Conservation (phyloP, 1,140 invertebrate species). For the Hycleus phaleratus region DNA sequence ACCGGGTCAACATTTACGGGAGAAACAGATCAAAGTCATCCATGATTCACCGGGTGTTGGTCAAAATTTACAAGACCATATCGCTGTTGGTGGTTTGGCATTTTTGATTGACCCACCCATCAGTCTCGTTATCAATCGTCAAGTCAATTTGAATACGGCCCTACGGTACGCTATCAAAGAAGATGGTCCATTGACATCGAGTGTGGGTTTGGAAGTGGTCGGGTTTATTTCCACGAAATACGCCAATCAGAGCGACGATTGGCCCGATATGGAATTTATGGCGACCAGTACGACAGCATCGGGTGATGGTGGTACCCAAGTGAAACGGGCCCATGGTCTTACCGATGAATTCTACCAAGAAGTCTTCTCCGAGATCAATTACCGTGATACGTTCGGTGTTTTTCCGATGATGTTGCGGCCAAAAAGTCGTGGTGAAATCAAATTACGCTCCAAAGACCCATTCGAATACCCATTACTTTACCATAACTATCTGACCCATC, state of each 20-base stretch:
- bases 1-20: slow-evolving; percentile 58
- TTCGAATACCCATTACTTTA: slow-evolving; percentile 77
- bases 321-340: slow-evolving; percentile 69
- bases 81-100: slow-evolving; percentile 67
- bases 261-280: slow-evolving; percentile 89
- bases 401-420: slow-evolving; percentile 84
- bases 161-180: slow-evolving; percentile 68
- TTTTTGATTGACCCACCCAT: slow-evolving; percentile 75
- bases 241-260: slow-evolving; percentile 72
- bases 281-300: slow-evolving; percentile 70
- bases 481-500: slow-evolving; percentile 82
- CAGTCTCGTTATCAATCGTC: slow-evolving; percentile 63
- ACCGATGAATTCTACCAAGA: slow-evolving; percentile 72
- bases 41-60: slow-evolving; percentile 68
- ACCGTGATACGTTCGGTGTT: slow-evolving; percentile 66
- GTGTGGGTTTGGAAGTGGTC: slow-evolving; percentile 73
- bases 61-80: slow-evolving; percentile 77
- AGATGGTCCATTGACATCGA: slow-evolving; percentile 74
- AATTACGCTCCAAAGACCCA: slow-evolving; percentile 69
- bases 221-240: slow-evolving; percentile 83
- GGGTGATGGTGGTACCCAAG: slow-evolving; percentile 65
- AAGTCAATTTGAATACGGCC: slow-evolving; percentile 70
- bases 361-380: slow-evolving; percentile 59
- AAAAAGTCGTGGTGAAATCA: slow-evolving; percentile 72
- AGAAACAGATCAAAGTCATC: slow-evolving; percentile 58